These are phyloP conservation scores for Equus quagga DNA, from an alignment of 2,113 vertebrate genomes.

Conservation along the genomic window DNA sequence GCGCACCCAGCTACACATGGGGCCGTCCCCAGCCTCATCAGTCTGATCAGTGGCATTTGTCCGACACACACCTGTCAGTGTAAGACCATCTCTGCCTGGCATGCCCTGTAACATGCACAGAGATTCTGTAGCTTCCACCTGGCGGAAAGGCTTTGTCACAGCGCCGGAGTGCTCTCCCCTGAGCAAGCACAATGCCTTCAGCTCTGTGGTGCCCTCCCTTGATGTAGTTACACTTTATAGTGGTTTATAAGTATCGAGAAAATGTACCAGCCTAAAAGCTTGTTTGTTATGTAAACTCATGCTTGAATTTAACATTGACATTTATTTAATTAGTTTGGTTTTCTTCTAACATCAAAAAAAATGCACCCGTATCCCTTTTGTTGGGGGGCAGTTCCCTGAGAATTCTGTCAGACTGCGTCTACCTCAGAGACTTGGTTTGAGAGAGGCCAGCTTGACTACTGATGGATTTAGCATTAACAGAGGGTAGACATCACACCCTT, in stretches of 20 bases:
- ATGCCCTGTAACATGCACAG: neutral
- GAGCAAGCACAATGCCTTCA: fast-evolving
- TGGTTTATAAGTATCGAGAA: neutral
- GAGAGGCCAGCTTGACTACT: neutral
- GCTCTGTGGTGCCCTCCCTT: neutral
- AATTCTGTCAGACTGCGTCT: neutral
- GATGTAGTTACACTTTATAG: neutral
- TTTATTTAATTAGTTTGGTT: neutral
- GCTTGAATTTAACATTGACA: neutral
- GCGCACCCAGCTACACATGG: fast-evolving
- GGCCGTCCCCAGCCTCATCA: neutral
- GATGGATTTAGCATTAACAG: neutral
- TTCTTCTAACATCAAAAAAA: neutral
- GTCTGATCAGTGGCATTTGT: neutral
- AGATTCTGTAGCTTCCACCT: neutral
- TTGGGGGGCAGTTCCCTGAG: too few species aligned
- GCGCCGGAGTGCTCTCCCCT: neutral
- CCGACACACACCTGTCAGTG: neutral
- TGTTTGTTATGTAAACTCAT: neutral
- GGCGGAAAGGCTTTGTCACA: neutral
- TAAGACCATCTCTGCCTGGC: neutral
- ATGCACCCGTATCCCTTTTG: neutral
- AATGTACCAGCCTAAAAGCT: neutral
- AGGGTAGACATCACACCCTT: fast-evolving
- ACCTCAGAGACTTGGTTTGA: neutral